Percentiles rank a stretch among this genome's conserved stretches.
Conservation (phyloP, 2,888 invertebrate species). For the Leuctra nigra region DNA sequence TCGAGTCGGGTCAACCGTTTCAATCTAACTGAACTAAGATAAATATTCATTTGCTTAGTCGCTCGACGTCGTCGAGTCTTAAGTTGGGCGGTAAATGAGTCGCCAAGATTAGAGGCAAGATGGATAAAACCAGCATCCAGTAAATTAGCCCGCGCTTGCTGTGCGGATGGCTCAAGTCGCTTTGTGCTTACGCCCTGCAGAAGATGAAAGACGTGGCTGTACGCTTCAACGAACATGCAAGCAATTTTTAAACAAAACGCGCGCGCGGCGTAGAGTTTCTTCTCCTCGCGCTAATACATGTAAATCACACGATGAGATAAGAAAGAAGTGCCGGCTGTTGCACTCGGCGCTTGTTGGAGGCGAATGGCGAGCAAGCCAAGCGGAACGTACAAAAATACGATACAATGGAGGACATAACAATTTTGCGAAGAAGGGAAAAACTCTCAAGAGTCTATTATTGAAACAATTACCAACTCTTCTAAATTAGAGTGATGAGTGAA, state of each 20-base stretch:
- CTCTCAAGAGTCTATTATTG: slow-evolving; percentile 22
- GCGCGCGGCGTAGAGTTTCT: slow-evolving; percentile 21
- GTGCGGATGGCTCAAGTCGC: background rate
- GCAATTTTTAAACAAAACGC: slow-evolving; percentile 21
- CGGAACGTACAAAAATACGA: slow-evolving; percentile 19
- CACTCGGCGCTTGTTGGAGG: slow-evolving; percentile 14
- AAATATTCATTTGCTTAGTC: too few relatives aligned
- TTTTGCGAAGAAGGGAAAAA: slow-evolving; percentile 17
- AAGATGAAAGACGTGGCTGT: slow-evolving; percentile 21
- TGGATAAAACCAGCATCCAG: too few relatives aligned
- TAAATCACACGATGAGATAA: slow-evolving; percentile 26
- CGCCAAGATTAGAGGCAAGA: too few relatives aligned
- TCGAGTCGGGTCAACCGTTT: too few relatives aligned
- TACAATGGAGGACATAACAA: slow-evolving; percentile 25
- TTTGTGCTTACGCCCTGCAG: slow-evolving; percentile 14
- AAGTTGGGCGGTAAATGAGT: too few relatives aligned
- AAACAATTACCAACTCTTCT: slow-evolving; percentile 26
- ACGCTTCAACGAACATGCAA: slow-evolving; percentile 13
- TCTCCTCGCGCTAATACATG: slow-evolving; percentile 24
- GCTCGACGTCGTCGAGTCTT: too few relatives aligned
- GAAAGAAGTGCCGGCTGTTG: slow-evolving; percentile 17
- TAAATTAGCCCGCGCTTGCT: background rate
- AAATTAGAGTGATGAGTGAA: slow-evolving; percentile 23
- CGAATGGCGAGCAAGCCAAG: slow-evolving; percentile 21
- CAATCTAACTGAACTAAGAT: too few relatives aligned